Conservation (phyloP, 53 echinoderm and acorn worm species). For the Echinarachnius parma region DNA sequence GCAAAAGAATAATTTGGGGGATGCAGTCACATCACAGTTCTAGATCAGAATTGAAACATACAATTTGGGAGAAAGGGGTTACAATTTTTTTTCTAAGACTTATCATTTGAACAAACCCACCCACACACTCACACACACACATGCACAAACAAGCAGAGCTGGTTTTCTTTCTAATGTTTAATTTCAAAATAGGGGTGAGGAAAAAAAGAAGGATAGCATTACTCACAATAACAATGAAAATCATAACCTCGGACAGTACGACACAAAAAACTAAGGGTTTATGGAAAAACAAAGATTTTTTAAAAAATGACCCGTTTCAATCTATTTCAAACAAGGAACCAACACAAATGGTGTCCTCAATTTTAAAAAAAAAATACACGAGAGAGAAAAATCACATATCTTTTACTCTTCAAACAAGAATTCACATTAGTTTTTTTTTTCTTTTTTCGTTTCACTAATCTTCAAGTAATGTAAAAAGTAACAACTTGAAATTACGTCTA, state of each 20-base stretch:
- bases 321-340: slow-evolving; percentile 27
- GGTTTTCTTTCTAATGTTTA: background rate
- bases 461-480: too few relatives aligned
- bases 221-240: slow-evolving; percentile 27
- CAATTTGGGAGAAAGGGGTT: too few relatives aligned
- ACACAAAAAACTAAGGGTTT: too few relatives aligned
- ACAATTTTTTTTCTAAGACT: too few relatives aligned
- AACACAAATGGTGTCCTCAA: slow-evolving; percentile 34
- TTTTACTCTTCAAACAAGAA: background rate
- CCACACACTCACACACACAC: background rate
- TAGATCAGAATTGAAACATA: too few relatives aligned
- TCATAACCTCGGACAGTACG: slow-evolving; percentile 20
- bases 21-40: too few relatives aligned
- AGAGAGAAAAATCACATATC: slow-evolving; percentile 2
- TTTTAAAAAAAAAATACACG: background rate
- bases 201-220: background rate
- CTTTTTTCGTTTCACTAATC: too few relatives aligned
- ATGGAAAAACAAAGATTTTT: too few relatives aligned
- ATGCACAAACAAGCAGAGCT: too few relatives aligned
- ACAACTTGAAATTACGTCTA: too few relatives aligned
- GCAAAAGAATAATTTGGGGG: slow-evolving; percentile 19
- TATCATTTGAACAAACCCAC: too few relatives aligned
- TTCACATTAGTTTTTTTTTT: background rate
- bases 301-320: slow-evolving; percentile 43
- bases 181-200: slow-evolving; percentile 5